Conservation (phyloP, 2,113 vertebrate genomes). For the Craseonycteris thonglongyai region DNA sequence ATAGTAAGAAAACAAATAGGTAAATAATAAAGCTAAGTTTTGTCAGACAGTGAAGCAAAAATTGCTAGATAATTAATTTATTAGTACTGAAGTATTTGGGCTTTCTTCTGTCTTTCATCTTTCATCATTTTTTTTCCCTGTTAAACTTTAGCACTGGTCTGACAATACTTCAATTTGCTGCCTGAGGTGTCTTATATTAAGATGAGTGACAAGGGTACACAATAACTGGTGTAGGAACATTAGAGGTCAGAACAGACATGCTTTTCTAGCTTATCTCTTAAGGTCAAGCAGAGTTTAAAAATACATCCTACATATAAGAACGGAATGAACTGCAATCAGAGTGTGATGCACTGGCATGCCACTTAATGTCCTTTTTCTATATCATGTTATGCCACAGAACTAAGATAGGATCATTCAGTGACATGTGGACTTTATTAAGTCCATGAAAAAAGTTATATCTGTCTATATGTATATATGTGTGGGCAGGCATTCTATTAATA, state of each 20-base stretch:
- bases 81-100: neutral
- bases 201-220: constrained; percentile 76
- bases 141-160: neutral
- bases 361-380: constrained; percentile 50
- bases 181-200: constrained; percentile 70
- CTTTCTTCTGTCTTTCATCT: neutral
- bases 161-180: constrained; percentile 66
- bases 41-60: neutral
- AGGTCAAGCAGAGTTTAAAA: constrained; percentile 80
- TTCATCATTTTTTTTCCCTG: neutral
- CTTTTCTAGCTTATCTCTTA: constrained; percentile 71
- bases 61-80: neutral
- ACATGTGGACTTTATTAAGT: constrained; percentile 35
- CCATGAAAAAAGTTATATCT: neutral
- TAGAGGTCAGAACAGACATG: constrained; percentile 72
- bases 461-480: neutral
- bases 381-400: neutral
- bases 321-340: constrained; percentile 60
- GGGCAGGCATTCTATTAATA: neutral
- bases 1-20: neutral
- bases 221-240: constrained; percentile 69
- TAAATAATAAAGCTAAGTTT: neutral
- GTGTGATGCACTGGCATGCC: constrained; percentile 26
- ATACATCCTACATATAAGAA: constrained; percentile 68
- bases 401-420: neutral